Conservation (phyloP, 2,797 vertebrate species). For the Diplodus sargus region DNA sequence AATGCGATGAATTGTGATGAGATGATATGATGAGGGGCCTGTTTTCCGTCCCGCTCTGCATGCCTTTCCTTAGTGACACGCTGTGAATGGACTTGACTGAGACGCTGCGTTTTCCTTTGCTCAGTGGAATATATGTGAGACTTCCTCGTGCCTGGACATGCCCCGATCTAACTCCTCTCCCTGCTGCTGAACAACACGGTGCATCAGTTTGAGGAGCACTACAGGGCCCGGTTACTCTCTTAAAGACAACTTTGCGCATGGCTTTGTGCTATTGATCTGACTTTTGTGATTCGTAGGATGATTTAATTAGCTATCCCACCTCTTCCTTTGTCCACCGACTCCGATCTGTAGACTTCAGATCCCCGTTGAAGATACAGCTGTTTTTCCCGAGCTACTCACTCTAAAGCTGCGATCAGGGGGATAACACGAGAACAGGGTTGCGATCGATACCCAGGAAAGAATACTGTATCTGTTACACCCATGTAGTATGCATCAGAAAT, state of each 20-base stretch:
- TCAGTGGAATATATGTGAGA: slow-evolving; percentile 46
- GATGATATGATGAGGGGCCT: slow-evolving; percentile 68
- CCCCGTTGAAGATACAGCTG: slow-evolving; percentile 20
- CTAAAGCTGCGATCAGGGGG: slow-evolving; percentile 13
- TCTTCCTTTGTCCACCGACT: slow-evolving; percentile 30
- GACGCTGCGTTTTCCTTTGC: slow-evolving; percentile 40
- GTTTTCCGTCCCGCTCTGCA: slow-evolving; percentile 70
- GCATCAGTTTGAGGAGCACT: slow-evolving; percentile 51
- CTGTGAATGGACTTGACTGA: slow-evolving; percentile 41
- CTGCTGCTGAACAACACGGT: slow-evolving; percentile 51
- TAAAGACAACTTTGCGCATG: slow-evolving; percentile 43
- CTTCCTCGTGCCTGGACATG: slow-evolving; percentile 58
- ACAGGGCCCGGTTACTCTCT: slow-evolving; percentile 28
- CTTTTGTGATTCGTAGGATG: slow-evolving; percentile 53
- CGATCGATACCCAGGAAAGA: slow-evolving; percentile 56
- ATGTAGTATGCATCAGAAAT: slow-evolving; percentile 61
- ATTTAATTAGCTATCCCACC: slow-evolving; percentile 53
- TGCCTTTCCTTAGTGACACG: slow-evolving; percentile 31
- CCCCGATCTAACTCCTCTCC: slow-evolving; percentile 43
- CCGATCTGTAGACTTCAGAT: slow-evolving; percentile 27
- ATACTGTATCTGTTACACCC: slow-evolving; percentile 59
- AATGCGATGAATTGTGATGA: slow-evolving; percentile 72
- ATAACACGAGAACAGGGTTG: slow-evolving; percentile 31
- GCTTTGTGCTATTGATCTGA: slow-evolving; percentile 48
- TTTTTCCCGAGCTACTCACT: not conserved